phyloP scores from a whole-genome alignment of 2,888 invertebrate genomes.

The Melikaiella ostensackeni region DNA sequence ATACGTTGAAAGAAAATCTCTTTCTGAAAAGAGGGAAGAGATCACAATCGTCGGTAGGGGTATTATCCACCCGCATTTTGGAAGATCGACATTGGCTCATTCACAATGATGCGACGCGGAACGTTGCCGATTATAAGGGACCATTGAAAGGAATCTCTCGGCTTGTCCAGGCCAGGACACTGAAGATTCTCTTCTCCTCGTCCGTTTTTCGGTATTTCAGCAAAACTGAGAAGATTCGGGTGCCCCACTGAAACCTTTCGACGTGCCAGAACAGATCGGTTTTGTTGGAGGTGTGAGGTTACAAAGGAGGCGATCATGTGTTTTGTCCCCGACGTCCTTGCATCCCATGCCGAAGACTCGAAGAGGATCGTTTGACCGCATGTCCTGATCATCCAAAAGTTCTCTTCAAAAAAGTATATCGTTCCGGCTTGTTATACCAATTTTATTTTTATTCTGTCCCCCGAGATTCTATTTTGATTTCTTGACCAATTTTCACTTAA shows the following conservation, averaged over 20 bases:
- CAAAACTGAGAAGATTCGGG: conserved; percentile 56
- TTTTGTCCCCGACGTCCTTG: conserved; percentile 64
- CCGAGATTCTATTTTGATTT: conserved; percentile 14
- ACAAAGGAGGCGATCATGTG: conserved; percentile 71
- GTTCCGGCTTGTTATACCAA: conserved; percentile 46
- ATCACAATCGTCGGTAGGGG: conserved; percentile 55
- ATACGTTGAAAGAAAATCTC: not conserved
- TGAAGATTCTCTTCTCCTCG: conserved; percentile 52
- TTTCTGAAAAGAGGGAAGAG: conserved; percentile 43
- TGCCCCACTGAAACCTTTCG: conserved; percentile 58
- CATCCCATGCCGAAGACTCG: conserved; percentile 59
- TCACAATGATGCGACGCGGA: conserved; percentile 62
- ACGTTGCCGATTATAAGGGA: conserved; percentile 70
- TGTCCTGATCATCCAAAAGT: conserved; percentile 58
- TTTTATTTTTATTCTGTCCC: conserved; percentile 40
- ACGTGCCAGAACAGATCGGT: conserved; percentile 55
- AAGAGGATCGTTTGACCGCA: conserved; percentile 53
- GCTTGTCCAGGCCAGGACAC: not conserved
- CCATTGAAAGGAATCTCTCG: conserved; percentile 55
- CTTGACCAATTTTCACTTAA: conserved; percentile 7
- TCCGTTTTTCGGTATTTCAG: conserved; percentile 56
- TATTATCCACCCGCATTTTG: conserved; percentile 54
- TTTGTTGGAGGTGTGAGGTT: conserved; percentile 74
- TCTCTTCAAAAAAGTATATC: conserved; percentile 40
- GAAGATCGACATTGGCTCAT: conserved; percentile 45